Conservation (phyloP, 2,797 vertebrate species). For the Poecilia gillii region DNA sequence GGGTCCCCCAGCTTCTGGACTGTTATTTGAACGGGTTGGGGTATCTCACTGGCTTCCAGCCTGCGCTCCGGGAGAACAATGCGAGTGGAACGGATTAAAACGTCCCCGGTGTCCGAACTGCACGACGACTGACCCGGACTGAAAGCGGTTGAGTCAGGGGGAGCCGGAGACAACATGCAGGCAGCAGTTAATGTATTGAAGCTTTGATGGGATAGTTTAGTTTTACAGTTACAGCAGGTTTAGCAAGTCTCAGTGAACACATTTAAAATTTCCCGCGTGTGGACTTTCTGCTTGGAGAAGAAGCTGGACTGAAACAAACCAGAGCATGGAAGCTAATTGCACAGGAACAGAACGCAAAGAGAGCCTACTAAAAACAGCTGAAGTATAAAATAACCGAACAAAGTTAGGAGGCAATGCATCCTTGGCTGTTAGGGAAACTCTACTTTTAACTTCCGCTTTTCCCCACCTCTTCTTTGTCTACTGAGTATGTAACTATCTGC, state of each 20-base stretch:
- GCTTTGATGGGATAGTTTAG: not conserved
- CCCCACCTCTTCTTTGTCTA: not conserved
- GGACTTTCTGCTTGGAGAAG: too few relatives aligned
- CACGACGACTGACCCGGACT: constrained; percentile 49
- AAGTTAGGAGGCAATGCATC: not conserved
- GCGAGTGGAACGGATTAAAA: constrained; percentile 74
- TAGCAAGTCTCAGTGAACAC: constrained; percentile 1
- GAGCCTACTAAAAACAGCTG: not conserved
- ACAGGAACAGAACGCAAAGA: not conserved
- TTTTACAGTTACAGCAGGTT: not conserved
- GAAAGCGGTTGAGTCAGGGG: not conserved
- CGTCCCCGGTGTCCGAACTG: constrained; percentile 68
- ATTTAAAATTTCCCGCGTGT: constrained; percentile 75
- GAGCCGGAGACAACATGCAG: constrained; percentile 11
- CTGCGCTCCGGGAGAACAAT: constrained; percentile 11
- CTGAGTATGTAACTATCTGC: not conserved
- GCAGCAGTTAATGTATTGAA: not conserved
- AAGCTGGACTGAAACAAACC: too few relatives aligned
- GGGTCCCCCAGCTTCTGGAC: constrained; percentile 28
- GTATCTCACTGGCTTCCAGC: not conserved
- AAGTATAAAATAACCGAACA: not conserved
- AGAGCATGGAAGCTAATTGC: not conserved
- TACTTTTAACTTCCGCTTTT: constrained; percentile 1
- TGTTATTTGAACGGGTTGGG: constrained; percentile 29
- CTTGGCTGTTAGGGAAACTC: not conserved